Percentiles rank a stretch among this genome's conserved stretches.
Evolutionary conservation across 2,888 invertebrate genomes (phyloP).

Genomic region (Helicoverpa assulta): DNA sequence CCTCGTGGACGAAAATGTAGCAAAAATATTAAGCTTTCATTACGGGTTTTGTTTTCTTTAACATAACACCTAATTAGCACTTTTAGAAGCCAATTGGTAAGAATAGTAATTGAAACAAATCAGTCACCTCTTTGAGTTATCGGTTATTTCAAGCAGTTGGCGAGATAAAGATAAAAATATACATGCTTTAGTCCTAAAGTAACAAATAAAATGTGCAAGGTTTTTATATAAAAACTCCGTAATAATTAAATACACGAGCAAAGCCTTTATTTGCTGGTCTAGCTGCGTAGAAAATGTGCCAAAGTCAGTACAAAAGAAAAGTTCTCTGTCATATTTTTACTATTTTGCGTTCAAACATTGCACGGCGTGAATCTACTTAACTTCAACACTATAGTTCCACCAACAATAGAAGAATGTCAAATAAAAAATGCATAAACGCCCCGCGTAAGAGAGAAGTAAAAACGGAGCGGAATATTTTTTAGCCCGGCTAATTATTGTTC

Average conservation of each 20-base stretch:
- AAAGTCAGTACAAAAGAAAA: neutral
- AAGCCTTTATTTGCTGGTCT: neutral
- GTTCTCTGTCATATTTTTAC: constrained; percentile 1
- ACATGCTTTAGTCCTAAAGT: no score
- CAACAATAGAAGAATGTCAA: constrained; percentile 13
- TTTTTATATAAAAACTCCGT: neutral
- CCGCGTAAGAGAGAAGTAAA: constrained; percentile 9
- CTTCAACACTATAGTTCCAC: neutral
- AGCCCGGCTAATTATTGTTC: constrained; percentile 50
- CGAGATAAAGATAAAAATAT: no score
- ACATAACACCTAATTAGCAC: no score
- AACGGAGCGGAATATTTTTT: constrained; percentile 34
- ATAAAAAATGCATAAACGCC: constrained; percentile 27
- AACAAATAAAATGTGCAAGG: neutral
- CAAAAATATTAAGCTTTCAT: no score
- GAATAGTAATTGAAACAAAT: no score
- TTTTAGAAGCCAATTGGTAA: no score
- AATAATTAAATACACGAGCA: neutral
- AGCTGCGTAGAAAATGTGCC: neutral
- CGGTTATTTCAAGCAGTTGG: no score
- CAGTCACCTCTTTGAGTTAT: no score
- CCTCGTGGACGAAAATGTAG: no score
- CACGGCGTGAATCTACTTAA: neutral
- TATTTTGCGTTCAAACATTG: neutral
- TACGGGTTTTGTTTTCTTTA: no score